These are phyloP conservation scores for Pantherophis alleghaniensis DNA, from an alignment of 2,797 vertebrate genomes.

Conservation along the genomic window DNA sequence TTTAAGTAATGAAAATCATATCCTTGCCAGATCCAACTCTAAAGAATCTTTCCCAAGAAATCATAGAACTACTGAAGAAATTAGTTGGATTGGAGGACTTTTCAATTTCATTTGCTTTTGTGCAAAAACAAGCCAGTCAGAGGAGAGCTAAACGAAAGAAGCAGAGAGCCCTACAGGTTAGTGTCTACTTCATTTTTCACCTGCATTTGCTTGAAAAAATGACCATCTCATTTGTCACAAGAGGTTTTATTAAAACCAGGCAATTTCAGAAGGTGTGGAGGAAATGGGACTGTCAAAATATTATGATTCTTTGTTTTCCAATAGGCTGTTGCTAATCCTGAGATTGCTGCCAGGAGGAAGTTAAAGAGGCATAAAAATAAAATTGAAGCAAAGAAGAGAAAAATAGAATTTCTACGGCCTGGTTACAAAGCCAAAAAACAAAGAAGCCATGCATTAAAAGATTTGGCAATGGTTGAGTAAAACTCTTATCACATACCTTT, in stretches of 20 bases:
- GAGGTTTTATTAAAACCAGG: background rate
- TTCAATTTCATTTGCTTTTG: slow-evolving; percentile 86
- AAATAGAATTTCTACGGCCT: slow-evolving; percentile 86
- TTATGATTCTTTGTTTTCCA: slow-evolving; percentile 14
- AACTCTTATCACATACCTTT: background rate
- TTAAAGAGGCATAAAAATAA: slow-evolving; percentile 94
- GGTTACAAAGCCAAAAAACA: slow-evolving; percentile 88
- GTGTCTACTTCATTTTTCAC: background rate
- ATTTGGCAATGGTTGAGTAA: slow-evolving; percentile 90
- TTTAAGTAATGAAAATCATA: background rate
- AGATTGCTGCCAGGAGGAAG: slow-evolving; percentile 93
- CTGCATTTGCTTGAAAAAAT: background rate
- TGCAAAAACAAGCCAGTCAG: slow-evolving; percentile 88
- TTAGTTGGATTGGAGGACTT: slow-evolving; percentile 88
- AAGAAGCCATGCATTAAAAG: slow-evolving; percentile 80
- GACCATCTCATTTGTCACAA: background rate
- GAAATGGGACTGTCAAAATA: background rate
- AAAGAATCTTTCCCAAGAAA: slow-evolving; percentile 94
- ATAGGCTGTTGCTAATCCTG: slow-evolving; percentile 91
- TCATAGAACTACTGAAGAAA: slow-evolving; percentile 93
- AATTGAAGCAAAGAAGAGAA: slow-evolving; percentile 92
- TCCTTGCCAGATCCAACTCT: slow-evolving; percentile 82
- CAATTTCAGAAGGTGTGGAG: background rate
- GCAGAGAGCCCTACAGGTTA: slow-evolving; percentile 88
- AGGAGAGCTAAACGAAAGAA: slow-evolving; percentile 84